phyloP scores from a whole-genome alignment of 2,888 invertebrate species.

The Matsumyia berberina region DNA sequence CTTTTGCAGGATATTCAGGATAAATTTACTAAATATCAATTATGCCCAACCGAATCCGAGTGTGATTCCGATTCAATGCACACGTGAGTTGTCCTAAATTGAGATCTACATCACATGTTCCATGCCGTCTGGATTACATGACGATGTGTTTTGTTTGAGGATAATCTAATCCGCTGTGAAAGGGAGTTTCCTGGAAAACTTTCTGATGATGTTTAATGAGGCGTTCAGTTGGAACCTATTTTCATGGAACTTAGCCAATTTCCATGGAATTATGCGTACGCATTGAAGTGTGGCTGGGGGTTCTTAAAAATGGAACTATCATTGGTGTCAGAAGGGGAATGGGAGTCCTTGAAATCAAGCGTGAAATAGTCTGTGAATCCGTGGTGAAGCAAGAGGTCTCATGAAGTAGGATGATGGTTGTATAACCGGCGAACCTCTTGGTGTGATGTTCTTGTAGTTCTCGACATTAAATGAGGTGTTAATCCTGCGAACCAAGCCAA shows the following conservation, averaged over 20 bases:
- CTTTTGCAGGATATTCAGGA: slow-evolving; percentile 1
- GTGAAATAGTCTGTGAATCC: background rate
- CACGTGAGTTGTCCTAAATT: slow-evolving; percentile 31
- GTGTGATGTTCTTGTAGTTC: too few relatives aligned
- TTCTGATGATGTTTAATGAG: slow-evolving; percentile 17
- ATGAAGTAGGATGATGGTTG: too few relatives aligned
- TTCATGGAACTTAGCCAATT: slow-evolving; percentile 23
- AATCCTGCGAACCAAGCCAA: too few relatives aligned
- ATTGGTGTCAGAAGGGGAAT: background rate
- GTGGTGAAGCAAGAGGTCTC: background rate
- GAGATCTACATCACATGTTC: slow-evolving; percentile 19
- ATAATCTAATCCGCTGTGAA: background rate
- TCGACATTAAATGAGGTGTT: too few relatives aligned
- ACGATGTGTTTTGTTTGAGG: background rate
- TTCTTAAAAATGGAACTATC: slow-evolving; percentile 12
- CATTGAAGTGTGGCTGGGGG: background rate
- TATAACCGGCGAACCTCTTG: too few relatives aligned
- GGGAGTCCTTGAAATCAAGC: background rate
- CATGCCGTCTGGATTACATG: slow-evolving; percentile 1
- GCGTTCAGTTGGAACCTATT: slow-evolving; percentile 19
- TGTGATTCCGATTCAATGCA: slow-evolving; percentile 27
- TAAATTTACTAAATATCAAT: slow-evolving; percentile 38
- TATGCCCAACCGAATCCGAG: slow-evolving; percentile 14
- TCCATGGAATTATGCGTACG: slow-evolving; percentile 2
- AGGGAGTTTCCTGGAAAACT: background rate